Evolutionary conservation across 2,113 vertebrate species (phyloP), one percentile per base, ranked within the genome.

Genomic region (Rhinoderma darwinii): DNA sequence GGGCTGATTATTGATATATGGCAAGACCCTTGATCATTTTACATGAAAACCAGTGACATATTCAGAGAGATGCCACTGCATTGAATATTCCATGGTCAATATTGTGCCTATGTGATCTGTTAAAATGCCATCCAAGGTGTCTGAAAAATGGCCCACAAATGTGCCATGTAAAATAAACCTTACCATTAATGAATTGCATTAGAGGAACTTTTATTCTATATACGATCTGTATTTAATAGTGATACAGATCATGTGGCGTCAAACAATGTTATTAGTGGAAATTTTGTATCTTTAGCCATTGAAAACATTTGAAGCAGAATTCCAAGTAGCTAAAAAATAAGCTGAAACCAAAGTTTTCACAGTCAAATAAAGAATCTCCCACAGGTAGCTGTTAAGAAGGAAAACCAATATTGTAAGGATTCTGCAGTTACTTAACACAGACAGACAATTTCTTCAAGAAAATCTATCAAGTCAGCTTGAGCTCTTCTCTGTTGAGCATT

Each of bases 361-460:
- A 61, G 50, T 41, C 70, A 50, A 80, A 72, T 56, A 56, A 81
- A 80, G 61, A 43, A 43, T 86, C 66, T 82, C 77, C 77, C 85
- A 59, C 37, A 81, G 63, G 77, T 78, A 59, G 47, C 66, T 86
- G 77, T 73, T 81, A 81, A 86, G 77, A 32, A 43, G 81, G 77
- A 86, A 80, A 81, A 66, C 47, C 77, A 86, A 86, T 86, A 86
- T 82, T 86, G 77, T 41, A 59, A 86, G 77, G 77, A 82, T 35
- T 85, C 84, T 61, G 77, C 77, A 86, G 63, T 81, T 82, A 81
- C 50, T 86, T 73, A 86, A 54, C 44, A 86, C 47, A 39, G 54
- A 44, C 74, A 78, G 54, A 85, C 84, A 81, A 81, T 82, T 86
- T 73, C n/a, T 72, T 41, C 37, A 43, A 70, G 77, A 82, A 82